phyloP scores from a whole-genome alignment of 2,797 vertebrate species.

The Protonibea diacanthus region DNA sequence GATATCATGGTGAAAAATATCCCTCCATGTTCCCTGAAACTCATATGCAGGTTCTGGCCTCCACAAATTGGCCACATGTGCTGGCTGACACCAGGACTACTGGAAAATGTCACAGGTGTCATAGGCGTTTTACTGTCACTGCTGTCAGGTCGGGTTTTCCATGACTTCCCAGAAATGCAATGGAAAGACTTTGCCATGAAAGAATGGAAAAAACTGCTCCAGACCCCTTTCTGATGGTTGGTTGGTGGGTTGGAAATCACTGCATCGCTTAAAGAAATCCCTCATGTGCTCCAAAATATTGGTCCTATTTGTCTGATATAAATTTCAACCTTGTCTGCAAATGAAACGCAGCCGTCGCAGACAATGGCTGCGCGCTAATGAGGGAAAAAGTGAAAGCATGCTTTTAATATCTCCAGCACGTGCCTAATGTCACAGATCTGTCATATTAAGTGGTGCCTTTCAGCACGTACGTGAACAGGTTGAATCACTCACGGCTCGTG shows the following conservation, averaged over 20 bases:
- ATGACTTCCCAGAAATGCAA: conserved; percentile 77
- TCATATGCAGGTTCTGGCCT: conserved; percentile 59
- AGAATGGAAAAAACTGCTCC: conserved; percentile 75
- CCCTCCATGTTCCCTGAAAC: conserved; percentile 63
- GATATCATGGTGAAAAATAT: conserved; percentile 44
- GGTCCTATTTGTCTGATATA: conserved; percentile 67
- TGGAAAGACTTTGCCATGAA: conserved; percentile 81
- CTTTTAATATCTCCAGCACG: conserved; percentile 59
- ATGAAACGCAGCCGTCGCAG: conserved; percentile 50
- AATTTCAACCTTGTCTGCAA: conserved; percentile 54
- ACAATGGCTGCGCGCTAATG: conserved; percentile 63
- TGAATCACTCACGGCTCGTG: conserved; percentile 37
- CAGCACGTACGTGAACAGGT: conserved; percentile 47
- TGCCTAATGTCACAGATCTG: conserved; percentile 58
- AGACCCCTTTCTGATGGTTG: conserved; percentile 63
- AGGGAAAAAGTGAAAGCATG: conserved; percentile 75
- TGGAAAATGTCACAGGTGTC: conserved; percentile 86
- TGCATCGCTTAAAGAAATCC: conserved; percentile 61
- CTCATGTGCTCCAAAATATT: conserved; percentile 56
- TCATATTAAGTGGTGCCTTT: conserved; percentile 53
- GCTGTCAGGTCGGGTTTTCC: conserved; percentile 79
- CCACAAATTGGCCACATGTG: conserved; percentile 72
- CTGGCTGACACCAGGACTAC: conserved; percentile 73
- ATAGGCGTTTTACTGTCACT: conserved; percentile 78
- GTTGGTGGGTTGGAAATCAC: conserved; percentile 68